Percentiles rank a stretch among this genome's conserved stretches.
Evolutionary conservation across 2,113 vertebrate species (phyloP).

Genomic region (Rhineura floridana): DNA sequence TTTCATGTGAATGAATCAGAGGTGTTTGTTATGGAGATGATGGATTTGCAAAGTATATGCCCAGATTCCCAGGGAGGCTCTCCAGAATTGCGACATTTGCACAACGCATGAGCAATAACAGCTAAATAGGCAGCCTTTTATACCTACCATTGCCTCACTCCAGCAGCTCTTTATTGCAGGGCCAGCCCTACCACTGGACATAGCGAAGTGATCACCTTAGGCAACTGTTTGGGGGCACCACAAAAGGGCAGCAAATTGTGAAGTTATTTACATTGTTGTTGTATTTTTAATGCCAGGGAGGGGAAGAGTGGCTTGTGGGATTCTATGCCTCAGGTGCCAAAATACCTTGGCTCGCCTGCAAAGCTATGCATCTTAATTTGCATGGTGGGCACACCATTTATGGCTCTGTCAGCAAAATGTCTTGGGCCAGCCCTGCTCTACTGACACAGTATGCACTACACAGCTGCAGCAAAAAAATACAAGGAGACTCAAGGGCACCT

Average conservation of each 20-base stretch:
- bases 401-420: too few relatives aligned
- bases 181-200: not conserved
- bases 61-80: conserved; percentile 15
- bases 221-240: not conserved
- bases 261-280: too few relatives aligned
- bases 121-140: not conserved
- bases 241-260: not conserved
- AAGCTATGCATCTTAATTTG: too few relatives aligned
- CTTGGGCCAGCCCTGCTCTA: too few relatives aligned
- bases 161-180: not conserved
- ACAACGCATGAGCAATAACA: not conserved
- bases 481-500: not conserved
- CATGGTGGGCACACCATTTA: too few relatives aligned
- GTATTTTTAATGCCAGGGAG: too few relatives aligned
- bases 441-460: not conserved
- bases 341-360: too few relatives aligned
- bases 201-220: not conserved
- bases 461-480: not conserved
- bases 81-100: not conserved
- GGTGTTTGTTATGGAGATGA: not conserved
- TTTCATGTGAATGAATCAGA: not conserved
- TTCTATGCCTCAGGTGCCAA: too few relatives aligned
- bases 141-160: not conserved
- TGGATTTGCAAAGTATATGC: conserved; percentile 2
- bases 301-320: too few relatives aligned